These are phyloP conservation scores for Neotragus pygmaeus DNA, from an alignment of 2,113 vertebrate genomes.

Conservation along the genomic window DNA sequence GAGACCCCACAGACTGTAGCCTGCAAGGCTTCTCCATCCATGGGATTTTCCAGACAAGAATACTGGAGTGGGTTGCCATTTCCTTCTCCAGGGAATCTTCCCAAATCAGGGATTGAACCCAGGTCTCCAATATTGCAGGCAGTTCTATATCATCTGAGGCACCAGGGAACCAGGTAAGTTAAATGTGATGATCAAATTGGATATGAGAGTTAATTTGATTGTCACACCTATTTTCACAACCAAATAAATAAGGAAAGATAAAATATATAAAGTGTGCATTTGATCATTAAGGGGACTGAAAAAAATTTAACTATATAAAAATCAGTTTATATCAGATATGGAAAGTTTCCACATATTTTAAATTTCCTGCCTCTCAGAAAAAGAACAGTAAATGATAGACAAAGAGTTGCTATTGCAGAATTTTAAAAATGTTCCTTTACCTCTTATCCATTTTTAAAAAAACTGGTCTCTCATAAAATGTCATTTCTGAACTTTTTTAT, in stretches of 20 bases:
- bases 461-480: not conserved
- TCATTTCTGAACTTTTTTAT: not conserved
- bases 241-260: not conserved
- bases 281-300: not conserved
- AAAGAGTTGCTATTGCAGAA: not conserved
- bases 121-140: not conserved
- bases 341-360: not conserved
- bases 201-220: not conserved
- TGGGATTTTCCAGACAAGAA: not conserved
- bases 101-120: not conserved
- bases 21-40: not conserved
- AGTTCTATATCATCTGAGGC: not conserved
- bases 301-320: not conserved
- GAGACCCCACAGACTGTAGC: not conserved
- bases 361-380: not conserved
- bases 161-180: not conserved
- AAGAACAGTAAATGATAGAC: not conserved
- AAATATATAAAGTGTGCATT: not conserved
- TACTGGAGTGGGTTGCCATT: not conserved
- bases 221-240: not conserved
- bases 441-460: not conserved
- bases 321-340: not conserved
- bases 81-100: not conserved
- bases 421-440: not conserved
- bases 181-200: not conserved